Base-by-base conservation (phyloP, 2,797 vertebrate species). In the Sebastes ruberrimus region DNA sequence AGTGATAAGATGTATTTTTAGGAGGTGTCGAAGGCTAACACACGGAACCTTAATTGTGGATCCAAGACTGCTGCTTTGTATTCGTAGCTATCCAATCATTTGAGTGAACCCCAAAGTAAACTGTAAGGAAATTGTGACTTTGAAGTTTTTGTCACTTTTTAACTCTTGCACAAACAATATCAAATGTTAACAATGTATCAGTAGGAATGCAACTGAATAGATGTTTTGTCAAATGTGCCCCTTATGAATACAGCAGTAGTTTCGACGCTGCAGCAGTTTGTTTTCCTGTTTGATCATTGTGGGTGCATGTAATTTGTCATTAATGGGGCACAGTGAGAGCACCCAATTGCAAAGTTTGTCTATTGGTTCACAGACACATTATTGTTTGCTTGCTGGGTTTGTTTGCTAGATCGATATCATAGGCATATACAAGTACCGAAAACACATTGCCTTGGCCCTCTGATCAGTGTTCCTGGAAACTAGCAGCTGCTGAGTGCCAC, bases 381-480 rank as follows among this genome's bases (percentile, higher is more conserved):
- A 62, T 73, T 75, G 32, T 75, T 59, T 68, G 22, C 81, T 78
- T 74, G 66, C 61, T 74, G 73, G 35, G 72, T 66, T 67, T 82
- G n/a, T 83, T 86, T 84, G 20, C 72, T 49, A 25, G 32, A 66
- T 87, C 74, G 35, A 69, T 53, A 66, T 73, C 52, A 64, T 59
- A 82, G 33, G 6, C 2, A 56, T 22, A 56, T 62, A 23, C 28
- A 76, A 35, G 72, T 49, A 77, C 10, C 10, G 73, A 35, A 67
- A 74, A 76, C 71, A 53, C 27, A 49, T 28, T 20, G 38, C 35
- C 20, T 38, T 35, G 38, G 72, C 42, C n/a, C n/a, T 88, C 72
- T 86, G 76, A 82, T 88, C 82, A 86, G 42, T 61, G 63, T 57
- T 81, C 27, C n/a, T 74, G 70, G 62, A 82, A 78, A 65, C 27